Evolutionary conservation across 2,888 invertebrate species (phyloP), one percentile per base, ranked within the genome.

Genomic region (Diplolepis rosae): DNA sequence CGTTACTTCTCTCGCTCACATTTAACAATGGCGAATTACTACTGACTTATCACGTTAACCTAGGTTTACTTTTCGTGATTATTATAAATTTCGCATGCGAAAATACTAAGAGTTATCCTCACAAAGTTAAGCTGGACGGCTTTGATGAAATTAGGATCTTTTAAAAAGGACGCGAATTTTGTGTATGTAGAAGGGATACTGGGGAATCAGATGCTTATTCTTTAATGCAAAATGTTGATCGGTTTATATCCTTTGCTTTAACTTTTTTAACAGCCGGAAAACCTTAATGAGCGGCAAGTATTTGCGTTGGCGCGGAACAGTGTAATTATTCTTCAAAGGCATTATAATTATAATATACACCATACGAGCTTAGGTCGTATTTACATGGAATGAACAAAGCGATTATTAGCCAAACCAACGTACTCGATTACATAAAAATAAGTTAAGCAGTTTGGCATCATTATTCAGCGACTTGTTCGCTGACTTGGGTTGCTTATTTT

Each of bases 71-170:
- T 70, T 73, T 56, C 51, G 39, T 52, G 30, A 39, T 67, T 67
- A 67, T 30, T 67, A 48, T 72, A 78, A 77, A 76, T 78, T 77
- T 84, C 79, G 82, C 83, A 82, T 87, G 87, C 85, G 85, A 88
- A 88, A 88, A 88, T 88, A 88, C 83, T 80, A 84, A 83, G 84
- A 84, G 85, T 86, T 87, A 87, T 87, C 83, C 84, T 87, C 85
- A 85, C 85, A 82, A 84, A 84, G 85, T 87, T 85, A 88, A 88
- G 87, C 84, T 89, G 88, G 88, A 89, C 88, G 88, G 88, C 87
- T 87, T 84, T 88, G 87, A 88, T 88, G 82, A 87, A 88, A 88
- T 87, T 88, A 88, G 87, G 86, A 88, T 87, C 81, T 85, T 82
- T 83, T 84, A 78, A 76, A n/a, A 86, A 87, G 85, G 83, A 86